These are phyloP conservation scores for Saccostrea echinata DNA, from an alignment of 1,140 invertebrate species.

Conservation along the genomic window DNA sequence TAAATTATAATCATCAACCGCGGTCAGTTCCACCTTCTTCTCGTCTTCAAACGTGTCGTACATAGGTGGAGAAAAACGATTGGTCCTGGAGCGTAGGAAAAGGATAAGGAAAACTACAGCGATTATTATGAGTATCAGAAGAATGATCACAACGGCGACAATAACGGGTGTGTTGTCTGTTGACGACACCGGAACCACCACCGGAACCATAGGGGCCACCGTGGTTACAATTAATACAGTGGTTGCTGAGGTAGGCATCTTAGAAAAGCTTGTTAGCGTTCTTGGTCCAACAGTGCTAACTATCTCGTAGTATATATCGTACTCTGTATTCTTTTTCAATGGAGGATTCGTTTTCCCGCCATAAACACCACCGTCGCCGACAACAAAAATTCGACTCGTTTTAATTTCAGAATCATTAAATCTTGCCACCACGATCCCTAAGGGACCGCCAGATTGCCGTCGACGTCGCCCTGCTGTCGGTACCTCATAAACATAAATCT, in stretches of 20 bases:
- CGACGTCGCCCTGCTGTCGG: conserved; percentile 39
- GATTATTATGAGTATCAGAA: conserved; percentile 65
- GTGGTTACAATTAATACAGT: conserved; percentile 45
- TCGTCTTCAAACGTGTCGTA: conserved; percentile 60
- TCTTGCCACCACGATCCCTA: conserved; percentile 62
- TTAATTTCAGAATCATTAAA: conserved; percentile 61
- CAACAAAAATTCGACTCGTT: conserved; percentile 54
- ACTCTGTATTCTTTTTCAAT: conserved; percentile 60
- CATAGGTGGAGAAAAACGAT: conserved; percentile 46
- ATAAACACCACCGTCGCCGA: conserved; percentile 68
- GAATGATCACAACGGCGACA: conserved; percentile 62
- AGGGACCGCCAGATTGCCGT: conserved; percentile 43
- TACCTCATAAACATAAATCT: conserved; percentile 65
- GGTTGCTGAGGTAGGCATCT: conserved; percentile 53
- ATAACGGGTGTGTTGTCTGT: conserved; percentile 59
- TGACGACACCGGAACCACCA: neutral
- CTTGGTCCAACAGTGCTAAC: conserved; percentile 65
- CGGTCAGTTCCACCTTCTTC: conserved; percentile 51
- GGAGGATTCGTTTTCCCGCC: conserved; percentile 64
- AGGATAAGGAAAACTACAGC: conserved; percentile 64
- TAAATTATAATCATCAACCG: conserved; percentile 61
- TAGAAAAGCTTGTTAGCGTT: conserved; percentile 66
- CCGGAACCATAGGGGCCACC: neutral
- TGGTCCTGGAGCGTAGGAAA: conserved; percentile 59
- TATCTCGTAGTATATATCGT: conserved; percentile 72